phyloP scores from a whole-genome alignment of 2,113 vertebrate genomes.

The Cryptotis parvus region DNA sequence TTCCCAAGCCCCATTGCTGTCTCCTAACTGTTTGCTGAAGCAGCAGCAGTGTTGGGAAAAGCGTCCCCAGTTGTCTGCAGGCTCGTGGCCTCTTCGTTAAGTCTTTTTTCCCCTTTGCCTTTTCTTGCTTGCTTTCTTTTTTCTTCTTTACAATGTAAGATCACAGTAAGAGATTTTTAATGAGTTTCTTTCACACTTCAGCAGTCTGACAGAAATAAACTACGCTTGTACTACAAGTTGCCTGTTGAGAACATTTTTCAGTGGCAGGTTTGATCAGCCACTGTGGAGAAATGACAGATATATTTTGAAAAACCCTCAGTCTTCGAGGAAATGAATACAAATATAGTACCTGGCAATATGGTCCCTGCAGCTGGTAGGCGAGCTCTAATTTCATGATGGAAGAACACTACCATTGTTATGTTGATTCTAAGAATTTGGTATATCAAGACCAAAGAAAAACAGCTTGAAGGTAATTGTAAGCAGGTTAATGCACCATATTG shows the following conservation, averaged over 20 bases:
- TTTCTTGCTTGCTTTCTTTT: constrained; percentile 84
- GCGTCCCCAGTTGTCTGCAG: constrained; percentile 80
- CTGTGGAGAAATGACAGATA: constrained; percentile 82
- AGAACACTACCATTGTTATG: constrained; percentile 30
- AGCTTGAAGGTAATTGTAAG: constrained; percentile 15
- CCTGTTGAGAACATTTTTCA: constrained; percentile 87
- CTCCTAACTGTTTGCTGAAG: constrained; percentile 82
- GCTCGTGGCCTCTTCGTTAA: constrained; percentile 86
- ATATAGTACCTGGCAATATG: constrained; percentile 66
- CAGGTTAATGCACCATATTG: not conserved
- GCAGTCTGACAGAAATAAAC: constrained; percentile 88
- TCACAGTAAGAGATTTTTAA: constrained; percentile 90
- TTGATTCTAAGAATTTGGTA: constrained; percentile 59
- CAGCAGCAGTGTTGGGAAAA: constrained; percentile 58
- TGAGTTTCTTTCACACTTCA: constrained; percentile 90
- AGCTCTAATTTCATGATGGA: constrained; percentile 68
- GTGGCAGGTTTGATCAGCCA: constrained; percentile 85
- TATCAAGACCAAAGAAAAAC: constrained; percentile 4
- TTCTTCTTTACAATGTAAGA: constrained; percentile 81
- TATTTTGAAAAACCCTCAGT: constrained; percentile 81
- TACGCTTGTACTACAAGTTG: constrained; percentile 84
- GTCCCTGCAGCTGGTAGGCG: constrained; percentile 57
- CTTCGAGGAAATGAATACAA: constrained; percentile 81
- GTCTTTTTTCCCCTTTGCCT: constrained; percentile 68
- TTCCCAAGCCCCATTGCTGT: constrained; percentile 83